phyloP scores from a whole-genome alignment of 2,113 vertebrate genomes.

The Hucho hucho region DNA sequence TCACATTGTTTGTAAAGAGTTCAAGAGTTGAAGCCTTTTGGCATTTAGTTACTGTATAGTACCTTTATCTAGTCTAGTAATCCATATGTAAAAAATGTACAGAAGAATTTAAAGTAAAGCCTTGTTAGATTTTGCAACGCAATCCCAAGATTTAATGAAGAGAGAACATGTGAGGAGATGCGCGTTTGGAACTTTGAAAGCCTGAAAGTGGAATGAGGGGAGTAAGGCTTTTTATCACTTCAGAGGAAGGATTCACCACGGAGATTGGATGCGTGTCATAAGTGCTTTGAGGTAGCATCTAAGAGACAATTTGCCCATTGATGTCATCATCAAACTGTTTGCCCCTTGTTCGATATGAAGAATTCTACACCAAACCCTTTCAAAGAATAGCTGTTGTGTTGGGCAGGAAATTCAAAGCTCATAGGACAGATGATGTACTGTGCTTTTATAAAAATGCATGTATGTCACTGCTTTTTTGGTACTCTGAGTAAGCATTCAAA shows the following conservation, averaged over 20 bases:
- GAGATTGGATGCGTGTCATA: background rate
- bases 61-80: background rate
- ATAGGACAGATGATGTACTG: no score
- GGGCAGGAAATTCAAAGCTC: no score
- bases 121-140: background rate
- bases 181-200: background rate
- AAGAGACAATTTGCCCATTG: conserved; percentile 21
- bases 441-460: no score
- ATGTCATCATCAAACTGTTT: conserved; percentile 47
- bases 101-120: background rate
- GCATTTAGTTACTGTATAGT: background rate
- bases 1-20: background rate
- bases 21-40: background rate
- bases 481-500: background rate
- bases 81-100: background rate
- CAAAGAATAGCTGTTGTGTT: no score
- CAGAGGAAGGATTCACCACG: background rate
- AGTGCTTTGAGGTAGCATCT: background rate
- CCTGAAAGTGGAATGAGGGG: background rate
- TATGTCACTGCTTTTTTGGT: background rate
- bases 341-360: background rate
- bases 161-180: background rate
- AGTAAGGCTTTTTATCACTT: background rate
- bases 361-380: background rate
- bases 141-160: background rate